These are phyloP conservation scores for Candoia aspera DNA, from an alignment of 2,113 vertebrate species.

Conservation along the genomic window DNA sequence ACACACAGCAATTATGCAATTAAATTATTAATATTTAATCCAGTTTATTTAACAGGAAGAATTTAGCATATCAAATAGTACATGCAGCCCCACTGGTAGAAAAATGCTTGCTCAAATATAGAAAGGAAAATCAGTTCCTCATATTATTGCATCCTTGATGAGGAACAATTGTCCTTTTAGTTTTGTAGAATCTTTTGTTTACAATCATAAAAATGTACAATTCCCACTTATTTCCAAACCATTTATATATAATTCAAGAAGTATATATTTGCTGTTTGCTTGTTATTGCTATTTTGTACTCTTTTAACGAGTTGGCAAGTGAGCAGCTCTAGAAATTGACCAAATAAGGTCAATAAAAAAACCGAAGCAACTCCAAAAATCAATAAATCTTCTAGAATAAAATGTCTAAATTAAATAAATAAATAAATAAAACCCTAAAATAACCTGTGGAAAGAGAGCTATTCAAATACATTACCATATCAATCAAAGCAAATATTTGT, in stretches of 20 bases:
- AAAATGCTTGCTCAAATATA: neutral
- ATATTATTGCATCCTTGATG: neutral
- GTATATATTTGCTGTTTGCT: neutral
- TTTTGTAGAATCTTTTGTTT: neutral
- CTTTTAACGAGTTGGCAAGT: neutral
- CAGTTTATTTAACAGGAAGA: neutral
- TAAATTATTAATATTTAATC: neutral
- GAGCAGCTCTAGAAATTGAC: neutral
- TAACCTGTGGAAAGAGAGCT: too few relatives aligned
- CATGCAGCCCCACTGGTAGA: neutral
- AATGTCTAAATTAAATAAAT: too few relatives aligned
- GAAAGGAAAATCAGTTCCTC: neutral
- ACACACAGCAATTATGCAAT: neutral
- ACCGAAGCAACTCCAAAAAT: too few relatives aligned
- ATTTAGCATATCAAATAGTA: neutral
- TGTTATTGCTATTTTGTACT: neutral
- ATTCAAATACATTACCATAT: too few relatives aligned
- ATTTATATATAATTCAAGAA: neutral
- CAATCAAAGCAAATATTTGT: too few relatives aligned
- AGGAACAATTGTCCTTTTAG: neutral
- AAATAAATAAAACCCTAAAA: too few relatives aligned
- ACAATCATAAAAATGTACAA: neutral
- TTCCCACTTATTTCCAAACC: neutral
- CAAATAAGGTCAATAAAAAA: neutral
- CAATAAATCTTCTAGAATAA: too few relatives aligned